Conservation (phyloP, 2,888 invertebrate genomes). For the Danaus chrysippus region DNA sequence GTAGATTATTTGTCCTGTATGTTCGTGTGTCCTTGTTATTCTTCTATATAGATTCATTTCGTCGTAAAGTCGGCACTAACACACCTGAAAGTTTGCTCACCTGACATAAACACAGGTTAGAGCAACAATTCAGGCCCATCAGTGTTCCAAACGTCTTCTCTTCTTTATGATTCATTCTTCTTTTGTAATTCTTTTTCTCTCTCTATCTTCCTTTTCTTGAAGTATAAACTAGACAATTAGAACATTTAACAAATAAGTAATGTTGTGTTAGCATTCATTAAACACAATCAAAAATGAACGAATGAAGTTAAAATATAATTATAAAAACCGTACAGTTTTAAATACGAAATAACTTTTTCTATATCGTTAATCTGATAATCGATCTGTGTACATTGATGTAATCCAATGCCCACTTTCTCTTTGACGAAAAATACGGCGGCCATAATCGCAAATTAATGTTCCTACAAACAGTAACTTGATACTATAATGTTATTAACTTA, state of each 20-base stretch:
- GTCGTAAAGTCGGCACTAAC: constrained; percentile 79
- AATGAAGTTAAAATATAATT: not conserved
- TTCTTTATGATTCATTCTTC: too few relatives aligned
- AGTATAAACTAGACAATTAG: constrained; percentile 7
- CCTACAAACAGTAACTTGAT: constrained; percentile 16
- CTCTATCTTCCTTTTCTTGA: constrained; percentile 26
- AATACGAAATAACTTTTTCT: not conserved
- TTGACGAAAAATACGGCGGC: constrained; percentile 2
- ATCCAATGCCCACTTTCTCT: not conserved
- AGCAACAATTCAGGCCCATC: constrained; percentile 91
- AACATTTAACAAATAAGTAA: constrained; percentile 8
- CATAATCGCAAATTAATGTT: constrained; percentile 4
- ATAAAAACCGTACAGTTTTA: not conserved
- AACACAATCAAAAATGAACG: not conserved
- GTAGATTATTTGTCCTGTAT: not conserved
- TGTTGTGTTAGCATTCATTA: too few relatives aligned
- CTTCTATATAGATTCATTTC: constrained; percentile 11
- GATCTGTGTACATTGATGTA: constrained; percentile 1
- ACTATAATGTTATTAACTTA: constrained; percentile 19
- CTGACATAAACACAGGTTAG: constrained; percentile 84
- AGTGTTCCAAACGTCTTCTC: constrained; percentile 74
- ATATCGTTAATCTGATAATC: not conserved
- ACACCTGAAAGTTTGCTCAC: constrained; percentile 95
- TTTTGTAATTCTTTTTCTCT: constrained; percentile 24
- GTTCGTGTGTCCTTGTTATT: constrained; percentile 5